phyloP scores from a whole-genome alignment of 2,797 vertebrate species.

The Urophycis tenuis region DNA sequence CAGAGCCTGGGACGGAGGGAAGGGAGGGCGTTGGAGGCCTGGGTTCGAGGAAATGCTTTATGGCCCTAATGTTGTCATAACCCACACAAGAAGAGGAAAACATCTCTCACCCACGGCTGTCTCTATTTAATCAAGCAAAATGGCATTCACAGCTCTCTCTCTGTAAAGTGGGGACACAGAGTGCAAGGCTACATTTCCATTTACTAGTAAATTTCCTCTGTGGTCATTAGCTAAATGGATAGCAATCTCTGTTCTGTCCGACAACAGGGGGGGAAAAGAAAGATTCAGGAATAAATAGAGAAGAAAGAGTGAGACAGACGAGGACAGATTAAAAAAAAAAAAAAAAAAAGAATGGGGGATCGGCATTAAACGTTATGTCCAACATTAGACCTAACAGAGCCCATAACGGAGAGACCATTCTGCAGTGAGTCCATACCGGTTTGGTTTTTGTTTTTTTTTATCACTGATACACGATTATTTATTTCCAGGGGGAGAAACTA shows the following conservation, averaged over 20 bases:
- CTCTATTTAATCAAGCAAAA: slow-evolving; percentile 46
- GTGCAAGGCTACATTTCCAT: slow-evolving; percentile 33
- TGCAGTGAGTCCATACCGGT: not conserved
- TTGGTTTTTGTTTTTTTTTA: not conserved
- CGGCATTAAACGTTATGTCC: not conserved
- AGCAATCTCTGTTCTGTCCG: slow-evolving; percentile 14
- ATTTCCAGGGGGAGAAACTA: not conserved
- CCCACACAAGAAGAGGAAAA: slow-evolving; percentile 17
- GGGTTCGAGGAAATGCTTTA: slow-evolving; percentile 37
- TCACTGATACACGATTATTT: not conserved
- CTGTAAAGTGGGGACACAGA: slow-evolving; percentile 24
- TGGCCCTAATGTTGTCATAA: slow-evolving; percentile 36
- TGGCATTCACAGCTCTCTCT: slow-evolving; percentile 24
- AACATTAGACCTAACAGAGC: not conserved
- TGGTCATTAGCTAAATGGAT: slow-evolving; percentile 44
- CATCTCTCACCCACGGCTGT: slow-evolving; percentile 22
- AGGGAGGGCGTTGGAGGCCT: slow-evolving; percentile 22
- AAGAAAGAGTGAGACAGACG: not conserved
- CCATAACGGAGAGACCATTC: not conserved
- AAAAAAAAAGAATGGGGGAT: not conserved
- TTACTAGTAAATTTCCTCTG: slow-evolving; percentile 43
- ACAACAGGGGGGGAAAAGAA: not conserved
- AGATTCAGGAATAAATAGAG: slow-evolving; percentile 6
- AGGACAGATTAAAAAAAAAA: slow-evolving; percentile 9
- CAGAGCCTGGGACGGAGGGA: not conserved